A percentile compares a stretch with the other conserved stretches of the same genome.
Evolutionary conservation across 2,888 invertebrate species (phyloP).

Genomic region (Eumacrocentrus americanus): DNA sequence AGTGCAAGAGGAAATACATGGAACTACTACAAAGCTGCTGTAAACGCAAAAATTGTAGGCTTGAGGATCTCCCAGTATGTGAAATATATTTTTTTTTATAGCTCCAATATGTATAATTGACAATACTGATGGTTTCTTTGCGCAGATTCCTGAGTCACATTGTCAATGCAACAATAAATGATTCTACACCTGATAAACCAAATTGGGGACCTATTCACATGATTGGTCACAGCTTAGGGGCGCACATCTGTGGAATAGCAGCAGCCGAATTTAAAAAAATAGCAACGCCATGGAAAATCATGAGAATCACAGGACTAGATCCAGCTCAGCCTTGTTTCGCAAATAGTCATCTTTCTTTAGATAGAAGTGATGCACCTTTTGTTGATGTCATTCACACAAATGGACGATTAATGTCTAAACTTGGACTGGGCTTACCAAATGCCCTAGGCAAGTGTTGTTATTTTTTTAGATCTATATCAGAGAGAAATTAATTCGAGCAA

Average conservation of each 20-base stretch:
- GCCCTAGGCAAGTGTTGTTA: conserved; percentile 61
- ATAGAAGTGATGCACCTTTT: conserved; percentile 66
- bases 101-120: neutral
- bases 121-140: neutral
- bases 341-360: conserved; percentile 60
- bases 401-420: conserved; percentile 62
- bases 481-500: neutral
- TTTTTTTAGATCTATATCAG: too few species aligned
- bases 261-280: conserved; percentile 64
- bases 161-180: conserved; percentile 59
- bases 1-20: conserved; percentile 68
- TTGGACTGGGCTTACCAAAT: conserved; percentile 69
- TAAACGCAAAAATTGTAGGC: conserved; percentile 67
- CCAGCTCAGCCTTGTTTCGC: conserved; percentile 72
- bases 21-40: conserved; percentile 69
- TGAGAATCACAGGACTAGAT: conserved; percentile 65
- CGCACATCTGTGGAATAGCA: conserved; percentile 68
- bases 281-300: conserved; percentile 43
- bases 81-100: conserved; percentile 8
- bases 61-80: conserved; percentile 64
- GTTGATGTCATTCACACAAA: conserved; percentile 73
- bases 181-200: conserved; percentile 45
- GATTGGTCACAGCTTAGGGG: conserved; percentile 70
- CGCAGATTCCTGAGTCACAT: conserved; percentile 64
- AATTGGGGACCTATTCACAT: conserved; percentile 62